These are phyloP conservation scores for Darevskia nairensis DNA, from an alignment of 2,797 vertebrate species.

Conservation along the genomic window DNA sequence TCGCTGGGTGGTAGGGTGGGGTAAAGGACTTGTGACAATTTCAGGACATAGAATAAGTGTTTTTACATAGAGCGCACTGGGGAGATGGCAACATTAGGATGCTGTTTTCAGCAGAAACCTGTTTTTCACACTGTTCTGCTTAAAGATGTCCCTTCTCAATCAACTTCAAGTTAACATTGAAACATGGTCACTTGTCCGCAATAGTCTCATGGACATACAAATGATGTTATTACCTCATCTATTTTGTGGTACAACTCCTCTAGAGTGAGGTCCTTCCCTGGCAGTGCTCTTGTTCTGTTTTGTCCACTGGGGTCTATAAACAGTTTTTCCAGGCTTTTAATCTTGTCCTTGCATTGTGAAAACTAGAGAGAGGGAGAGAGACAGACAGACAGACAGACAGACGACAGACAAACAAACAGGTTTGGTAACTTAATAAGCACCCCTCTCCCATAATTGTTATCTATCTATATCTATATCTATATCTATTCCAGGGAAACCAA, in stretches of 20 bases:
- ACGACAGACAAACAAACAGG: not conserved
- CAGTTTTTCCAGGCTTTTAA: constrained; percentile 75
- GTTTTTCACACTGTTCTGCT: not conserved
- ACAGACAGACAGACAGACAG: not conserved
- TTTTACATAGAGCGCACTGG: not conserved
- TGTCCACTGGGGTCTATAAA: constrained; percentile 72
- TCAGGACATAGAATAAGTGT: too few species aligned
- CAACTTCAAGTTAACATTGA: not conserved
- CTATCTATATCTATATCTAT: too few species aligned
- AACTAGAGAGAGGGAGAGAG: constrained; percentile 73
- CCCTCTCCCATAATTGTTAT: too few species aligned
- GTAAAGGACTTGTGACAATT: not conserved
- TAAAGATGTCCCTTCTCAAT: not conserved
- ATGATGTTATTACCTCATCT: constrained; percentile 80
- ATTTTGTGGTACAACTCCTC: constrained; percentile 86
- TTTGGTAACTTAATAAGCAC: too few species aligned
- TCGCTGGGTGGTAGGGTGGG: not conserved
- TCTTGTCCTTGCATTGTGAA: constrained; percentile 86
- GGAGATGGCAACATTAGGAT: too few species aligned
- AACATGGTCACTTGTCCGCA: not conserved
- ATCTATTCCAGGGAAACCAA: too few species aligned
- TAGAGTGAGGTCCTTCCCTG: constrained; percentile 83
- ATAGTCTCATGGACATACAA: not conserved
- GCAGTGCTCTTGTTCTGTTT: constrained; percentile 77
- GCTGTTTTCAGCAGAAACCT: not conserved